Base-by-base conservation (phyloP, 2,888 invertebrate species). In the Nymphalis c-album region DNA sequence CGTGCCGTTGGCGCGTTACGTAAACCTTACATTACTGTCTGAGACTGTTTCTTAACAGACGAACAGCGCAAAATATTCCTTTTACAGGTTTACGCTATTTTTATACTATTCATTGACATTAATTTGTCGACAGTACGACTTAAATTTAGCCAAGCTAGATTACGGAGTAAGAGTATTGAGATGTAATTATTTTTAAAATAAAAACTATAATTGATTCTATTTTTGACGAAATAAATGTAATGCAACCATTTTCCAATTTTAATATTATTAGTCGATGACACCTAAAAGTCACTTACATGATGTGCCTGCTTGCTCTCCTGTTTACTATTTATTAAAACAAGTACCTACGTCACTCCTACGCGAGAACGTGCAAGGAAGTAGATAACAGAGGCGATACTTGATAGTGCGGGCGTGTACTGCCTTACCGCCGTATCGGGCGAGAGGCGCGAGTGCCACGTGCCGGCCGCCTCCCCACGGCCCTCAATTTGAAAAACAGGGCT, bases 1-100 rank as follows among this genome's bases (percentile, higher is more conserved):
- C 77, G 81, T 78, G 76, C 77, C 77, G 78, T 78, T 81, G 80
- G 20, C 31, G 55, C 74, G 78, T 88, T 87, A 84, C 85, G 83
- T 84, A 87, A 86, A 75, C 73, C 77, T 80, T 78, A 75, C 76
- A 76, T 79, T 78, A 74, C 57, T 51, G 71, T 67, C 71, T 64
- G 64, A 58, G 46, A 59, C 50, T 20, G 31, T 35, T 50, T 22
- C 40, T 57, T 45, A 45, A 31, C 13, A 31, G 31, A 31, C 55
- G 31, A 35, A 35, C 55, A 31, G 35, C 55, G 31, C 2, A 55
- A 31, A 17, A 53, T 53, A 26, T 53, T n/a, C n/a, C 22, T 17
- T 17, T 26, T 26, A 26, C 1, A 20, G n/a, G 31, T 55, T 20
- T 55, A 35, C n/a, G n/a, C 13, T 13, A 13, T 13, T 40, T 40